These are phyloP conservation scores for Drosophila subsilvestris DNA, from an alignment of 2,888 invertebrate species.

Conservation along the genomic window DNA sequence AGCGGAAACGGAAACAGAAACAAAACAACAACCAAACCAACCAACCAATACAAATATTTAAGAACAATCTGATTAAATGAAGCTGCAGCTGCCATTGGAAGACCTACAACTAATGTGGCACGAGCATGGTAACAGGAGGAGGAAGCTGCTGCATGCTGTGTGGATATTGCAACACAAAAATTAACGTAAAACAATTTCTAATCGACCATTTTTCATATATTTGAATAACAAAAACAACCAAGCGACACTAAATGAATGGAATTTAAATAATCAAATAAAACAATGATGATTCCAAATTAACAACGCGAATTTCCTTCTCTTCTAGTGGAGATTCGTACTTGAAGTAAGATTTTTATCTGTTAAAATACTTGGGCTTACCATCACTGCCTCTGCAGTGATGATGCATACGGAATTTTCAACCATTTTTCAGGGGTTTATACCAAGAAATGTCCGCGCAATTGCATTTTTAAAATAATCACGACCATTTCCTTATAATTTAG, in stretches of 20 bases:
- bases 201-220: constrained; percentile 75
- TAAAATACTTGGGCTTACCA: no score
- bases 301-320: background rate
- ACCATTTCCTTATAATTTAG: no score
- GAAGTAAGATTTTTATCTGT: no score
- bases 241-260: constrained; percentile 68
- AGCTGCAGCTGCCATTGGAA: constrained; percentile 26
- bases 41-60: constrained; percentile 34
- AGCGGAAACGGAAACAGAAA: constrained; percentile 4
- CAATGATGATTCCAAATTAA: constrained; percentile 59
- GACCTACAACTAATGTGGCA: constrained; percentile 1
- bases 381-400: no score
- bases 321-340: no score
- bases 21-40: constrained; percentile 16
- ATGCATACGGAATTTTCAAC: no score
- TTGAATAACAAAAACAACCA: constrained; percentile 64
- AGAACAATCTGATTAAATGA: constrained; percentile 50
- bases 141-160: constrained; percentile 21
- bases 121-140: background rate
- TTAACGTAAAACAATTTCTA: constrained; percentile 60
- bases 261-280: constrained; percentile 74
- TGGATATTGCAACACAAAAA: constrained; percentile 41
- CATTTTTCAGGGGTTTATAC: no score
- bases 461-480: no score
- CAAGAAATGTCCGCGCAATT: no score